Conservation (phyloP, 2,113 vertebrate species). For the Vidua chalybeata region DNA sequence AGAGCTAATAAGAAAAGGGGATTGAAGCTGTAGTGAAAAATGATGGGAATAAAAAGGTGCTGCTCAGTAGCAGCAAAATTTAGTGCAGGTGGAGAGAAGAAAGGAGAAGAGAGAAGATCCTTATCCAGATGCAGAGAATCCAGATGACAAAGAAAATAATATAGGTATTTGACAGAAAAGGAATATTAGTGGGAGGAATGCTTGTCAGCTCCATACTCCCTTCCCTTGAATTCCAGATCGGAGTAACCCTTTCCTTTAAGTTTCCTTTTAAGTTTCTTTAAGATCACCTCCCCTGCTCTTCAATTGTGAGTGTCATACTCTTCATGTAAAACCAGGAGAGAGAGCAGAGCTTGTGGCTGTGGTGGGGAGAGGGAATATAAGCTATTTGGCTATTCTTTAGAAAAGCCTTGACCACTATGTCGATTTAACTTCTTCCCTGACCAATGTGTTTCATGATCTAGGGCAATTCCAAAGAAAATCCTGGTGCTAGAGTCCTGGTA, state of each 20-base stretch:
- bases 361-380: neutral
- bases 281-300: neutral
- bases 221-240: neutral
- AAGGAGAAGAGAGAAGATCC: constrained; percentile 22
- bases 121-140: constrained; percentile 31
- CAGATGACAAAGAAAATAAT: constrained; percentile 59
- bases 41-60: neutral
- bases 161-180: constrained; percentile 50
- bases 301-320: neutral
- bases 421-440: neutral
- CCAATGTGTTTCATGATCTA: neutral
- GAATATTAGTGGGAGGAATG: constrained; percentile 48
- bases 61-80: constrained; percentile 13
- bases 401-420: neutral
- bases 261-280: neutral
- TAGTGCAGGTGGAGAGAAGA: neutral
- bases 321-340: neutral
- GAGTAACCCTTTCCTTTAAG: constrained; percentile 42
- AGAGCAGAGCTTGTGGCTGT: neutral
- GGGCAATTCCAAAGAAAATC: neutral
- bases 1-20: neutral
- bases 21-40: neutral
- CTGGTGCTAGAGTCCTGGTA: neutral
- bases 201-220: constrained; percentile 26
- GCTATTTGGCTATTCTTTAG: neutral